Evolutionary conservation across 2,113 vertebrate genomes (phyloP), one percentile per base, ranked within the genome.

Genomic region (Nipponia nippon): DNA sequence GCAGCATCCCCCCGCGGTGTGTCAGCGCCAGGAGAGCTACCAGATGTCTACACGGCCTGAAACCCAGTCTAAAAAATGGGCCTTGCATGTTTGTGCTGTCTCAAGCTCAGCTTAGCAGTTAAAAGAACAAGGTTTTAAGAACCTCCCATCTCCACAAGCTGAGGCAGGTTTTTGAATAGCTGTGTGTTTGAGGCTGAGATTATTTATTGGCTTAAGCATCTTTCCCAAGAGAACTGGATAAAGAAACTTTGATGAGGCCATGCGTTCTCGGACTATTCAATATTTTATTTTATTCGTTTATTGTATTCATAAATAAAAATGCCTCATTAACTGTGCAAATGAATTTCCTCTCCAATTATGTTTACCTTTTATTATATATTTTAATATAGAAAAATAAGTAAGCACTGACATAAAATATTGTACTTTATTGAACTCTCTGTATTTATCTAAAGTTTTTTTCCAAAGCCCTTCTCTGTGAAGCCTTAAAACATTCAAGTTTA

Each of bases 301-400:
- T 91, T 81, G 56, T 75, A 40, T 63, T 95, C 52, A 44, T 91
- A 93, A 95, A 93, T 71, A 89, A 81, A 95, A 89, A 92, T 79
- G 77, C 59, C 40, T 91, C 89, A 89, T 96, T 89, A 93, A 79
- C 44, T 78, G 21, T 4, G 3, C 46, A 93, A 95, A 94, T 84
- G 0, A 78, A 89, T 96, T 96, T 95, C 65, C 58, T 52, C 70
- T 87, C 42, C 73, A 87, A 85, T 90, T 95, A 83, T 38, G 29
- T 80, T 91, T 85, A 91, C 65, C 30, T 93, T 93, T 87, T 96
- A 70, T 62, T 50, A 44, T 61, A 47, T 50, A 65, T 93, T 94
- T 87, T 59, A 89, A 53, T 65, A 65, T 2, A 85, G 69, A 85
- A 82, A 89, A 95, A 44, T 47, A 91, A 85, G 81, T 56, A 89